phyloP scores from a whole-genome alignment of 2,888 invertebrate species.

The Callosobruchus maculatus region DNA sequence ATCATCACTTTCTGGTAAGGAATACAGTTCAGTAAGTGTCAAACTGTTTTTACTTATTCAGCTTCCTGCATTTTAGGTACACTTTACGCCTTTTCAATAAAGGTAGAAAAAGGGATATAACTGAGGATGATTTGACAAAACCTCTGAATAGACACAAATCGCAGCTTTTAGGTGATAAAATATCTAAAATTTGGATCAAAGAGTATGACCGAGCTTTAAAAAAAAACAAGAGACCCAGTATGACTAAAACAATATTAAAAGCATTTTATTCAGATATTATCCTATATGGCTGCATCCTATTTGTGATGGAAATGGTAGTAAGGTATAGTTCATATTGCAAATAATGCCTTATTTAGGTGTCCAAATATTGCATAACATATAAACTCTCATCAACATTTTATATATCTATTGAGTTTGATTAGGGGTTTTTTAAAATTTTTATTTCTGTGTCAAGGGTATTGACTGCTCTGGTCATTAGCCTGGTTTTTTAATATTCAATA shows the following conservation, averaged over 20 bases:
- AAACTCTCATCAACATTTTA: too few relatives aligned
- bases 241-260: constrained; percentile 55
- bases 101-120: constrained; percentile 37
- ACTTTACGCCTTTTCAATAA: constrained; percentile 36
- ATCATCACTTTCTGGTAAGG: constrained; percentile 36
- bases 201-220: constrained; percentile 51
- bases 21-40: background rate
- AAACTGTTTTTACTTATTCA: constrained; percentile 3
- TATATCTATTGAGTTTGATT: too few relatives aligned
- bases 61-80: constrained; percentile 26
- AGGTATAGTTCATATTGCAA: constrained; percentile 15
- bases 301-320: constrained; percentile 53
- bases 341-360: too few relatives aligned
- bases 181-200: constrained; percentile 59
- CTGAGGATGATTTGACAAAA: constrained; percentile 60
- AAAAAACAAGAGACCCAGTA: constrained; percentile 54
- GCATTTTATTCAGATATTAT: constrained; percentile 58
- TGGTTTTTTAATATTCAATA: too few relatives aligned
- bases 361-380: too few relatives aligned
- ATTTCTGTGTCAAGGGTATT: too few relatives aligned
- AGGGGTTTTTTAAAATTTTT: too few relatives aligned
- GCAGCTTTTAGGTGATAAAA: constrained; percentile 55
- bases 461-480: too few relatives aligned
- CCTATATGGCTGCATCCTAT: constrained; percentile 55
- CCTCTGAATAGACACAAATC: constrained; percentile 62